Conservation (phyloP, 2,888 invertebrate species). For the Troglohyphantes excavatus region DNA sequence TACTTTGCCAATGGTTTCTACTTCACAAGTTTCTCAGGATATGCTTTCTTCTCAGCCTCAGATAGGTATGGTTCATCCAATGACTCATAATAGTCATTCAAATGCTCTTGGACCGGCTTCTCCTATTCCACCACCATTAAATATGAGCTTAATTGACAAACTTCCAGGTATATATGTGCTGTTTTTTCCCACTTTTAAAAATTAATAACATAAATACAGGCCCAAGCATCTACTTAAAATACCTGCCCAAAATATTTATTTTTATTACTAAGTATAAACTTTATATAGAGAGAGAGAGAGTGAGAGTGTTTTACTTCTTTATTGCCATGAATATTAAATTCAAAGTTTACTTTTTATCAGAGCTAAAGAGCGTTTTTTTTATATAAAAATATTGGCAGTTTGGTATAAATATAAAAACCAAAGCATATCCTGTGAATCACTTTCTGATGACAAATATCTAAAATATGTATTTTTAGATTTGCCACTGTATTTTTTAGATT, state of each 20-base stretch:
- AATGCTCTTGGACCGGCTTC: conserved; percentile 83
- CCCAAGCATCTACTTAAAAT: neutral
- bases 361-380: no score
- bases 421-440: no score
- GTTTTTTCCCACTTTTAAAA: no score
- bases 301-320: no score
- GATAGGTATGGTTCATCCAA: conserved; percentile 94
- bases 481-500: no score
- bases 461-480: no score
- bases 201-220: neutral
- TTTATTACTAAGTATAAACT: neutral
- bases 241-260: neutral
- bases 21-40: conserved; percentile 80
- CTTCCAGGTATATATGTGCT: conserved; percentile 75
- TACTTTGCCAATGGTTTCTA: conserved; percentile 88
- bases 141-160: conserved; percentile 62
- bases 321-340: no score
- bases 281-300: no score
- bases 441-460: no score
- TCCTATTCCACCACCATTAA: conserved; percentile 86
- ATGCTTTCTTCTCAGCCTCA: conserved; percentile 82
- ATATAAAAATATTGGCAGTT: no score
- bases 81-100: conserved; percentile 82
- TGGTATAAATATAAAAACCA: no score
- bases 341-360: no score